These are phyloP conservation scores for Chlorops oryzae DNA, from an alignment of 1,140 invertebrate species.

Conservation along the genomic window DNA sequence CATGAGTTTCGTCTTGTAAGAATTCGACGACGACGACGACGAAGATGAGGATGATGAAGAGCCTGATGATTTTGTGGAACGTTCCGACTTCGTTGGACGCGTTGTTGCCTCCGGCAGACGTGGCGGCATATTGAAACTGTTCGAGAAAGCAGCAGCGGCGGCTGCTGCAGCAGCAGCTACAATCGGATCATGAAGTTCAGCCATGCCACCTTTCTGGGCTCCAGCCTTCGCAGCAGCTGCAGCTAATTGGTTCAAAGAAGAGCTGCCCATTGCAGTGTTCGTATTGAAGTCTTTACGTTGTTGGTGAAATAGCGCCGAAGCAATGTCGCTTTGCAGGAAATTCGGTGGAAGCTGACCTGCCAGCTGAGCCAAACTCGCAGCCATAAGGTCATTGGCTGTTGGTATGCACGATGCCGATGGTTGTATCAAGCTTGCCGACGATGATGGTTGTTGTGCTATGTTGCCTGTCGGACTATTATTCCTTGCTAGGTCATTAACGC, in stretches of 20 bases:
- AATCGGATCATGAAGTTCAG: slow-evolving; percentile 34
- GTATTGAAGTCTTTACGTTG: slow-evolving; percentile 41
- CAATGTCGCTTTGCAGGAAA: slow-evolving; percentile 36
- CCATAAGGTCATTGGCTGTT: slow-evolving; percentile 42
- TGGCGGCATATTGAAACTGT: slow-evolving; percentile 38
- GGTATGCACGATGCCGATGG: slow-evolving; percentile 28
- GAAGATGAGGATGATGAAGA: slow-evolving; percentile 36
- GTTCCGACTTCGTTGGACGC: slow-evolving; percentile 34
- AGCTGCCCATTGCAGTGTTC: no score
- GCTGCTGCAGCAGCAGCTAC: slow-evolving; percentile 36
- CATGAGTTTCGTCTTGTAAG: slow-evolving; percentile 45
- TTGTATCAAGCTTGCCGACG: slow-evolving; percentile 18
- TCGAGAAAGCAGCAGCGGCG: slow-evolving; percentile 40
- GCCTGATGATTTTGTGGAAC: slow-evolving; percentile 27
- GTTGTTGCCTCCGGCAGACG: background rate
- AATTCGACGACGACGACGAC: slow-evolving; percentile 37
- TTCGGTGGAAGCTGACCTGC: slow-evolving; percentile 39
- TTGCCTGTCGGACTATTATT: slow-evolving; percentile 38
- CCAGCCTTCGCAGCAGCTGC: slow-evolving; percentile 43
- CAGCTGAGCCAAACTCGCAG: slow-evolving; percentile 40
- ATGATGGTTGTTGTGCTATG: no score
- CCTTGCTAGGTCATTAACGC: slow-evolving; percentile 38
- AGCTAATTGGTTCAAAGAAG: slow-evolving; percentile 38
- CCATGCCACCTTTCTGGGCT: slow-evolving; percentile 21
- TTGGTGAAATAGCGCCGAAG: slow-evolving; percentile 31